These are phyloP conservation scores for Ophion ellenae DNA, from an alignment of 2,888 invertebrate genomes.

Conservation along the genomic window DNA sequence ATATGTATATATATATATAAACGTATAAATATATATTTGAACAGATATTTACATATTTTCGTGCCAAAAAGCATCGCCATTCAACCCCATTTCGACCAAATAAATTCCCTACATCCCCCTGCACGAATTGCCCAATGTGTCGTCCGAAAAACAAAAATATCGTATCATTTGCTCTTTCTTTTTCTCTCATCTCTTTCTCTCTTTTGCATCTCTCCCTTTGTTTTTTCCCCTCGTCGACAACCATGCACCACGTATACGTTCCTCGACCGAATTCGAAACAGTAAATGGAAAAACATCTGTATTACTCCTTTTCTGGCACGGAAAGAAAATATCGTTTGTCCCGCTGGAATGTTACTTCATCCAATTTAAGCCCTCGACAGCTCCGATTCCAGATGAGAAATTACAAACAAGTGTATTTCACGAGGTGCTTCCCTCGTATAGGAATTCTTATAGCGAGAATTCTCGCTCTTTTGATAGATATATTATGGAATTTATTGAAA, in stretches of 20 bases:
- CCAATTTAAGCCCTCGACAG: background rate
- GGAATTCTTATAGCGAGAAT: background rate
- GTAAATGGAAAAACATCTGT: slow-evolving; percentile 43
- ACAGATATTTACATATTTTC: background rate
- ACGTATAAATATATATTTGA: background rate
- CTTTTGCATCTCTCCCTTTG: background rate
- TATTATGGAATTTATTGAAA: no score
- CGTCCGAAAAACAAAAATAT: slow-evolving; percentile 52
- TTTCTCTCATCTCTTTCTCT: background rate
- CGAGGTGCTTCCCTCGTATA: no score
- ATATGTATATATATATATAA: slow-evolving; percentile 32
- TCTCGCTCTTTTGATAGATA: no score
- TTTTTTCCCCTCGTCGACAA: background rate
- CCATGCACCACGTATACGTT: background rate
- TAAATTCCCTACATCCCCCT: slow-evolving; percentile 50
- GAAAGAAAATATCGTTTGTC: slow-evolving; percentile 7
- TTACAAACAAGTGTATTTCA: no score
- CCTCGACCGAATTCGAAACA: slow-evolving; percentile 39
- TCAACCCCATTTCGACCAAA: slow-evolving; percentile 57
- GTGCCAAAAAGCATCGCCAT: slow-evolving; percentile 17
- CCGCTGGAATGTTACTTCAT: background rate
- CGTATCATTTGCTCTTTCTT: background rate
- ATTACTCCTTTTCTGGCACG: slow-evolving; percentile 3
- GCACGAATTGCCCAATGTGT: slow-evolving; percentile 53
- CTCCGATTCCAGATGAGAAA: background rate